These are phyloP conservation scores for Drosophila helvetica DNA, from an alignment of 2,888 invertebrate genomes.

Conservation along the genomic window DNA sequence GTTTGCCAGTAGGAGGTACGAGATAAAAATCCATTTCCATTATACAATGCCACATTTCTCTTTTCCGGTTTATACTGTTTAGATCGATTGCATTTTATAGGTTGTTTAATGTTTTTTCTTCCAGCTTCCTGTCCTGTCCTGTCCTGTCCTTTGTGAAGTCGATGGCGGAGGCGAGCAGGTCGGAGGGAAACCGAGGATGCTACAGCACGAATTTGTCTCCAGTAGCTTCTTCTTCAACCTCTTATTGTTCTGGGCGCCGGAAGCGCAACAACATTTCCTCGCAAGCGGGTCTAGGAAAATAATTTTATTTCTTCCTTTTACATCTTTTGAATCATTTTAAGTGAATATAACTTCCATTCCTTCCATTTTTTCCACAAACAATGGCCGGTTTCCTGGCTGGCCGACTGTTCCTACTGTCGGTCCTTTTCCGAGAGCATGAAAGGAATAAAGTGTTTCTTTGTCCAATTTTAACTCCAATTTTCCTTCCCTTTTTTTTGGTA, in stretches of 20 bases:
- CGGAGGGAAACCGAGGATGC: slow-evolving; percentile 36
- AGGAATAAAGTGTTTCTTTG: slow-evolving; percentile 48
- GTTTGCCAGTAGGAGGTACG: slow-evolving; percentile 41
- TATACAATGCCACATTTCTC: slow-evolving; percentile 76
- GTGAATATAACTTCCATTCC: slow-evolving; percentile 72
- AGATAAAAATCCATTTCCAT: slow-evolving; percentile 72
- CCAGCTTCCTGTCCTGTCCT: slow-evolving; percentile 37
- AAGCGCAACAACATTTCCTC: slow-evolving; percentile 71
- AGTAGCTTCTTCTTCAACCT: slow-evolving; percentile 42
- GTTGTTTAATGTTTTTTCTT: slow-evolving; percentile 70
- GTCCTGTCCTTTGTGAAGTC: slow-evolving; percentile 25
- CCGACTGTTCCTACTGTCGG: slow-evolving; percentile 17
- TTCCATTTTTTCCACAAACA: slow-evolving; percentile 68
- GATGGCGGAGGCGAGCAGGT: slow-evolving; percentile 14
- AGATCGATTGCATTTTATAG: slow-evolving; percentile 81
- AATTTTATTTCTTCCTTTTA: slow-evolving; percentile 76
- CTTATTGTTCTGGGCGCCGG: slow-evolving; percentile 54
- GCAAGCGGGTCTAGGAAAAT: slow-evolving; percentile 59
- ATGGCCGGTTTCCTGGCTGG: slow-evolving; percentile 56
- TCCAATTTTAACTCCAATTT: slow-evolving; percentile 40
- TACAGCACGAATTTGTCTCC: slow-evolving; percentile 57
- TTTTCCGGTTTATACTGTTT: slow-evolving; percentile 78
- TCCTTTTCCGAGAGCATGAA: slow-evolving; percentile 44
- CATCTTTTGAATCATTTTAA: slow-evolving; percentile 62
- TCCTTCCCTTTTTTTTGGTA: slow-evolving; percentile 44